These are phyloP conservation scores for Metacarcinus magister DNA, from an alignment of 2,888 invertebrate species.

Conservation along the genomic window DNA sequence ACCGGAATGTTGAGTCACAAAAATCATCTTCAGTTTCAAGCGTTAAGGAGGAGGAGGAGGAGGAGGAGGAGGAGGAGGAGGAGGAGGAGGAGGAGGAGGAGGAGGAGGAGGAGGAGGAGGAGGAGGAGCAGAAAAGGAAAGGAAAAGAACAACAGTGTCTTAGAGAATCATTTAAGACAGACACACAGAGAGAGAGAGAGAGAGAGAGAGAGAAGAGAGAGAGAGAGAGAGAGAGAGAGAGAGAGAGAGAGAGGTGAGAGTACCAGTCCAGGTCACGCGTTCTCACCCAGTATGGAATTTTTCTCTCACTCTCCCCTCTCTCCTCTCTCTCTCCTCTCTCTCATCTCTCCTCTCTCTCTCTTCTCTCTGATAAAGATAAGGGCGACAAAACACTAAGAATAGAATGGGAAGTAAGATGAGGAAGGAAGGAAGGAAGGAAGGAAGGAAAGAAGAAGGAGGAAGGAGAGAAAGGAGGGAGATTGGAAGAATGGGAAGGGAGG, in stretches of 20 bases:
- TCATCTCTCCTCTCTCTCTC: conserved; percentile 30
- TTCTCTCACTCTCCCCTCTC: neutral
- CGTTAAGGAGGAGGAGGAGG: neutral
- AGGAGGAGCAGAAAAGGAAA: neutral
- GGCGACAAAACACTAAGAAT: neutral
- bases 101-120: neutral
- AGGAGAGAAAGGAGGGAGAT: neutral
- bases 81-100: neutral
- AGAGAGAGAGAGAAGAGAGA: neutral
- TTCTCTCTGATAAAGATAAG: neutral
- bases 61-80: neutral
- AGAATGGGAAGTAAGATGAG: neutral
- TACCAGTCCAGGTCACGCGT: neutral
- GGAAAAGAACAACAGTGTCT: neutral
- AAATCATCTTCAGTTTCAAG: conserved; percentile 32
- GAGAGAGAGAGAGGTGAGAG: neutral
- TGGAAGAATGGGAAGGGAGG: neutral
- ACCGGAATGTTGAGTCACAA: conserved; percentile 28
- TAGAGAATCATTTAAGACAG: neutral
- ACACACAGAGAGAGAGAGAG: neutral
- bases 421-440: neutral
- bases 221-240: neutral
- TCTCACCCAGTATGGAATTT: neutral
- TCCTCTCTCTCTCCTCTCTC: neutral
- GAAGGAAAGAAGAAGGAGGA: neutral